phyloP scores from a whole-genome alignment of 2,797 vertebrate genomes.

The Heteromormyrus szaboi region DNA sequence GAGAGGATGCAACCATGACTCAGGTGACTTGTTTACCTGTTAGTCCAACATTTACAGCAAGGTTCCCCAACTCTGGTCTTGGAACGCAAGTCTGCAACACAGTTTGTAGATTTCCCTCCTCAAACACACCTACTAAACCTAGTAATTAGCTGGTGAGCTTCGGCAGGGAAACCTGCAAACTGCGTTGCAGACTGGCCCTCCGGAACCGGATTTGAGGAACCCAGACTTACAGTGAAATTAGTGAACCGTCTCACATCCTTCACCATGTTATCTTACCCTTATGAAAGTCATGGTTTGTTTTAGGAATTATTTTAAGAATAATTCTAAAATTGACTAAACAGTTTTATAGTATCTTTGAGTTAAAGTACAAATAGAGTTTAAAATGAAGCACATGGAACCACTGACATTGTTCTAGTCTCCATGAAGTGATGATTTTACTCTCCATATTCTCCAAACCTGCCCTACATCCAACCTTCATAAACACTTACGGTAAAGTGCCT shows the following conservation, averaged over 20 bases:
- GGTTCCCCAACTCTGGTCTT: not conserved
- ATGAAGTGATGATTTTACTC: not conserved
- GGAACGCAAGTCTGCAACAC: not conserved
- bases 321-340: not conserved
- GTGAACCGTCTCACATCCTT: not conserved
- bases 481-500: not conserved
- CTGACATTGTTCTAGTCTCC: not conserved
- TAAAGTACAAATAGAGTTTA: not conserved
- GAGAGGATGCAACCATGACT: not conserved
- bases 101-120: not conserved
- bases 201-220: not conserved
- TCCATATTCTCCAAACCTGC: not conserved
- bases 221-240: not conserved
- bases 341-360: not conserved
- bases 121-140: not conserved
- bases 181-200: not conserved
- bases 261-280: not conserved
- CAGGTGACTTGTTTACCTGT: not conserved
- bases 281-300: not conserved
- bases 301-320: not conserved
- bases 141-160: not conserved
- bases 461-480: not conserved
- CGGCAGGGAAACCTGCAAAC: not conserved
- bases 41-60: not conserved
- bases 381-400: not conserved